phyloP scores from a whole-genome alignment of 2,797 vertebrate genomes.

The Pempheris klunzingeri region DNA sequence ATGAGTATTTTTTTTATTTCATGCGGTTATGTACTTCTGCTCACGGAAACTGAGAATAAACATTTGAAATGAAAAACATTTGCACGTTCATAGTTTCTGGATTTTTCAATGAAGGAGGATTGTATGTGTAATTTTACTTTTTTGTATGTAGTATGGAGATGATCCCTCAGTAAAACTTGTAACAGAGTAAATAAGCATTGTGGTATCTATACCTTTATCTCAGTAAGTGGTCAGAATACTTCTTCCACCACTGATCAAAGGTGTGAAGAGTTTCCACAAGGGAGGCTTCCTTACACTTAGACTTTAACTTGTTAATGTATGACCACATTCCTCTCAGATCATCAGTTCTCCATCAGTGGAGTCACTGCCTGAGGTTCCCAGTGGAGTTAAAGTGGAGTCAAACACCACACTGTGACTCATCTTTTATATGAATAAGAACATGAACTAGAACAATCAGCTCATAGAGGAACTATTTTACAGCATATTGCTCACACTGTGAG shows the following conservation, averaged over 20 bases:
- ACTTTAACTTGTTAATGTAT: too few species aligned
- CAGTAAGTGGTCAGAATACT: too few species aligned
- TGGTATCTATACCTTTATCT: background rate
- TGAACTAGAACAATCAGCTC: slow-evolving; percentile 1
- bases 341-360: slow-evolving; percentile 8
- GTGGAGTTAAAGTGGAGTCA: background rate
- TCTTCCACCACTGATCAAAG: background rate
- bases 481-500: slow-evolving; percentile 5
- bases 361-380: background rate
- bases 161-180: background rate
- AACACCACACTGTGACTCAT: slow-evolving; percentile 2
- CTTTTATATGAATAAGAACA: background rate
- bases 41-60: too few species aligned
- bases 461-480: slow-evolving; percentile 13
- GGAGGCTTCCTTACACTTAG: slow-evolving; percentile 31
- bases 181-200: too few species aligned
- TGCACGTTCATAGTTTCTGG: background rate
- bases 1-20: background rate
- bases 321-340: background rate
- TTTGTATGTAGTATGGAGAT: background rate
- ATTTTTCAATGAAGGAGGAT: background rate
- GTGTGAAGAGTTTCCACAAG: background rate
- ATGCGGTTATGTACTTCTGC: background rate
- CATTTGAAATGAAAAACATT: background rate
- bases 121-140: background rate